phyloP scores from a whole-genome alignment of 2,888 invertebrate genomes.

The Agelastica alni region DNA sequence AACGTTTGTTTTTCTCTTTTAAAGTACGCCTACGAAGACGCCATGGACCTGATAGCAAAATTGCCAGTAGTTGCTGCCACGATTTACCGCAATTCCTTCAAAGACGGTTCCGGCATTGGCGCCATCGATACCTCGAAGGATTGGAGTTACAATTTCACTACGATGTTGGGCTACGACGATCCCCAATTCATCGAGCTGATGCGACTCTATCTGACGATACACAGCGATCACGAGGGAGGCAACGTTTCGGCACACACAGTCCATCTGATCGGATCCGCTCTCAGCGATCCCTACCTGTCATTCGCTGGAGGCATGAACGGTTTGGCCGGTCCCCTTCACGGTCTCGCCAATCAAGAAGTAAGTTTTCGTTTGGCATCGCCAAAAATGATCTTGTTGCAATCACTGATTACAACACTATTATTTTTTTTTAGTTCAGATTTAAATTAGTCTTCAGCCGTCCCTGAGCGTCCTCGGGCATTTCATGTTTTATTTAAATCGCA shows the following conservation, averaged over 20 bases:
- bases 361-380: no score
- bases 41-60: constrained; percentile 94
- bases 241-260: constrained; percentile 95
- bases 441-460: no score
- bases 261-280: constrained; percentile 90
- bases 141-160: constrained; percentile 90
- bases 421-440: no score
- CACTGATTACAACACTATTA: no score
- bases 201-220: constrained; percentile 91
- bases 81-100: constrained; percentile 87
- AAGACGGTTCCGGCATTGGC: constrained; percentile 84
- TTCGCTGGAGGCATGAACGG: constrained; percentile 94
- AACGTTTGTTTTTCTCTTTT: neutral
- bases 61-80: constrained; percentile 92
- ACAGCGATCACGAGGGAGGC: constrained; percentile 96
- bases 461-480: no score
- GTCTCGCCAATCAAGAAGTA: constrained; percentile 91
- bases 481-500: no score
- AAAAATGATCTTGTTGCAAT: no score
- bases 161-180: constrained; percentile 89
- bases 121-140: constrained; percentile 88
- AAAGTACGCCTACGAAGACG: constrained; percentile 82
- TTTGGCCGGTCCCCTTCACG: constrained; percentile 93
- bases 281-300: constrained; percentile 92
- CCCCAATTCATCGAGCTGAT: constrained; percentile 86